Evolutionary conservation across 2,888 invertebrate species (phyloP), one percentile per base, ranked within the genome.

Genomic region (Drosophila phalerata): DNA sequence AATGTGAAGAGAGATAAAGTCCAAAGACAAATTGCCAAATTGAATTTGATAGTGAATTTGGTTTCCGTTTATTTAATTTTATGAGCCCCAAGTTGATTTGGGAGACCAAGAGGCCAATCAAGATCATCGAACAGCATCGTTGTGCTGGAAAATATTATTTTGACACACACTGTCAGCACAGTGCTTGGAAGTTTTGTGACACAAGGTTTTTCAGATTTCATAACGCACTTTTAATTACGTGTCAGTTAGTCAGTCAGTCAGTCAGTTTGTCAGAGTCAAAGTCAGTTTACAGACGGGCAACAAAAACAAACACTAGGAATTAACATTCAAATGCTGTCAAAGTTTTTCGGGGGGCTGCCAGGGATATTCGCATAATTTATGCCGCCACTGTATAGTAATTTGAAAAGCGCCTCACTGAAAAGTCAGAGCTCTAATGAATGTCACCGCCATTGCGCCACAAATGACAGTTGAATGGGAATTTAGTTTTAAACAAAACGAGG

Each of bases 1-100:
- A 34, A 13, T 34, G n/a, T 6, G 17, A 3, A 32, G 19, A 22
- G 38, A 53, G 63, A 51, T 49, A 67, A 55, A 79, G 72, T 69
- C 67, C 72, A 78, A 74, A 78, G 85, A 85, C 88, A 85, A 85
- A 88, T 85, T 85, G 78, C 74, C 86, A 81, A 85, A 85, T 88
- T 85, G 78, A 88, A 85, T 88, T 85, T 83, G 80, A 85, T 85
- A 85, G 88, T 85, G 75, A 86, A 83, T 88, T 85, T 81, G 73
- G 73, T 60, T 84, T 71, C 66, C 85, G 68, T 88, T 85, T 85
- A 88, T 85, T 85, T 85, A 74, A 83, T 88, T 85, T 88, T 79
- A 83, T 79, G 86, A 62, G 69, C 75, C 69, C 19, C 57, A 56
- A 57, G 34, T 53, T 17, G 13, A 47, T 25, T 42, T 22, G 13